Percentiles rank a stretch among this genome's conserved stretches.
These are phyloP conservation scores for Euphydryas editha DNA, from an alignment of 2,888 invertebrate species.

Conservation along the genomic window DNA sequence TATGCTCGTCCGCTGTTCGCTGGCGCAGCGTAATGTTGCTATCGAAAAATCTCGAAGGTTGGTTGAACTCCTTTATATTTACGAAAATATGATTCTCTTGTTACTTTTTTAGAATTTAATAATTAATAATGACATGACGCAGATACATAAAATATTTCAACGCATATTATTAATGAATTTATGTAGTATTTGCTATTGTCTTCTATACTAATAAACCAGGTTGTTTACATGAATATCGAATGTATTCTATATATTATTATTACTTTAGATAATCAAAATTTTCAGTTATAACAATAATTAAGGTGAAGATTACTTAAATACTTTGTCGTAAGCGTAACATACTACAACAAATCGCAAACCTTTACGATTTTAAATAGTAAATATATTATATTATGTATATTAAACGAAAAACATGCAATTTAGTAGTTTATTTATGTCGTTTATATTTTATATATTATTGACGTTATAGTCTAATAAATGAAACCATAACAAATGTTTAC, in stretches of 20 bases:
- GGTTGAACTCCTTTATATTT: constrained; percentile 62
- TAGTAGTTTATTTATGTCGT: too few relatives aligned
- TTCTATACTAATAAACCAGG: not conserved
- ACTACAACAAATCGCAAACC: too few relatives aligned
- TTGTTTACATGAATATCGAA: not conserved
- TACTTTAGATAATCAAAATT: not conserved
- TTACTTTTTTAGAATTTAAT: constrained; percentile 10
- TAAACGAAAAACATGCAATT: too few relatives aligned
- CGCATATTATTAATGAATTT: not conserved
- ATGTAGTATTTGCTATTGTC: not conserved
- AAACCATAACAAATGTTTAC: too few relatives aligned
- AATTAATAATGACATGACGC: constrained; percentile 1
- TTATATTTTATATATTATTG: too few relatives aligned
- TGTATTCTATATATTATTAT: too few relatives aligned
- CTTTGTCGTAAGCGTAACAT: too few relatives aligned
- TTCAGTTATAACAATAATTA: not conserved
- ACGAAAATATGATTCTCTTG: constrained; percentile 51
- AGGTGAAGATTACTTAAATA: too few relatives aligned
- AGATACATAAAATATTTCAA: not conserved
- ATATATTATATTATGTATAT: too few relatives aligned
- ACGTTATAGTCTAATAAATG: too few relatives aligned
- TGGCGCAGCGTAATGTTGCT: constrained; percentile 39
- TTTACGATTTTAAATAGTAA: not conserved
- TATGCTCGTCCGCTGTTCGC: constrained; percentile 54
- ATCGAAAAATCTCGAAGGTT: constrained; percentile 67